Conservation (phyloP, 2,888 invertebrate species). For the Rotaria socialis region DNA sequence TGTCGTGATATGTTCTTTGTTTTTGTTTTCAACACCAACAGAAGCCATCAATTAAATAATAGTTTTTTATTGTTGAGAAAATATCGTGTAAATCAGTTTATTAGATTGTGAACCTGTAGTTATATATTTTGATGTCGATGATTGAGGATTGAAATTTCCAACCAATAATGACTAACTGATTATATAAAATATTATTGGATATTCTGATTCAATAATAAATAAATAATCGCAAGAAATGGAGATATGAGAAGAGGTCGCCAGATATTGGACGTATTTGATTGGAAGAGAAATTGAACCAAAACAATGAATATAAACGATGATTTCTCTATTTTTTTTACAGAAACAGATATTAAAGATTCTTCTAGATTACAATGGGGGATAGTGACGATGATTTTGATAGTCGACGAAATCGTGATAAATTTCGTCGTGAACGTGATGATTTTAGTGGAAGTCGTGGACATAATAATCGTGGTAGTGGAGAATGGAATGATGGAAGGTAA, state of each 20-base stretch:
- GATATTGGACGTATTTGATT: neutral
- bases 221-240: neutral
- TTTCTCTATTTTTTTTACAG: neutral
- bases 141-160: too few relatives aligned
- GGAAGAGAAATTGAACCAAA: neutral
- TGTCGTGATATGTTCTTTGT: neutral
- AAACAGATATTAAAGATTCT: neutral
- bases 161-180: neutral
- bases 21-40: neutral
- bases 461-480: constrained; percentile 50
- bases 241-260: neutral
- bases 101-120: too few relatives aligned
- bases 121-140: neutral
- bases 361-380: constrained; percentile 71
- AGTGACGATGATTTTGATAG: constrained; percentile 93
- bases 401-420: constrained; percentile 82
- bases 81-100: too few relatives aligned
- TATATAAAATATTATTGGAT: neutral
- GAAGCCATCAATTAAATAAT: neutral
- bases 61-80: neutral
- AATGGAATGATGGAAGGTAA: constrained; percentile 34
- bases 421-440: constrained; percentile 77
- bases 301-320: neutral
- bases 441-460: constrained; percentile 51
- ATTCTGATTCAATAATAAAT: neutral